A percentile compares a stretch with the other conserved stretches of the same genome.
phyloP scores from a whole-genome alignment of 2,113 vertebrate genomes.

The Lepisosteus oculatus region DNA sequence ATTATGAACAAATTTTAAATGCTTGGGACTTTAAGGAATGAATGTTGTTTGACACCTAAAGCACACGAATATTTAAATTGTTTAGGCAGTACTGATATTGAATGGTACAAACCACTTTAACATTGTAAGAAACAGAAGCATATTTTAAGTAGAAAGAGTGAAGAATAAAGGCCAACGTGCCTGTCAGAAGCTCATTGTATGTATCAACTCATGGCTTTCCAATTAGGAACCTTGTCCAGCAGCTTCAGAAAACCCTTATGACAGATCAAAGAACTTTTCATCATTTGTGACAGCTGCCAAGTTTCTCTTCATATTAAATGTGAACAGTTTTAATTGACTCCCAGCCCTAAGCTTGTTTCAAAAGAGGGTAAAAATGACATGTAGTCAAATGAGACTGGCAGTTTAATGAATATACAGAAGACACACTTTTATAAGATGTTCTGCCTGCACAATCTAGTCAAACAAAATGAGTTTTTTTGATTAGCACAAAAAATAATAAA shows the following conservation, averaged over 20 bases:
- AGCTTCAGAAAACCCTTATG: slow-evolving; percentile 1
- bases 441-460: background rate
- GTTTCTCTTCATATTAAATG: background rate
- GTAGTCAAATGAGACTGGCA: background rate
- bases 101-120: slow-evolving; percentile 1
- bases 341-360: background rate
- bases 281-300: slow-evolving; percentile 14
- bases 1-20: too few relatives aligned
- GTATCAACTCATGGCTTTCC: slow-evolving; percentile 2
- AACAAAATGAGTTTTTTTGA: background rate
- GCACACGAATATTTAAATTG: too few relatives aligned
- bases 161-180: background rate
- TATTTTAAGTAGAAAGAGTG: background rate
- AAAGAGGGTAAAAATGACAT: background rate
- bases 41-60: too few relatives aligned
- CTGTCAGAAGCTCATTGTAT: background rate
- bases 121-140: background rate
- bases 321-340: background rate
- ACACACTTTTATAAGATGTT: background rate
- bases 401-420: background rate
- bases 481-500: background rate
- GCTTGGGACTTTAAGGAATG: too few relatives aligned
- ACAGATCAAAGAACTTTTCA: slow-evolving; percentile 9
- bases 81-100: too few relatives aligned
- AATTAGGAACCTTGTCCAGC: background rate